A percentile compares a stretch with the other conserved stretches of the same genome.
phyloP scores from a whole-genome alignment of 2,888 invertebrate species.

The Yponomeuta evonymella region DNA sequence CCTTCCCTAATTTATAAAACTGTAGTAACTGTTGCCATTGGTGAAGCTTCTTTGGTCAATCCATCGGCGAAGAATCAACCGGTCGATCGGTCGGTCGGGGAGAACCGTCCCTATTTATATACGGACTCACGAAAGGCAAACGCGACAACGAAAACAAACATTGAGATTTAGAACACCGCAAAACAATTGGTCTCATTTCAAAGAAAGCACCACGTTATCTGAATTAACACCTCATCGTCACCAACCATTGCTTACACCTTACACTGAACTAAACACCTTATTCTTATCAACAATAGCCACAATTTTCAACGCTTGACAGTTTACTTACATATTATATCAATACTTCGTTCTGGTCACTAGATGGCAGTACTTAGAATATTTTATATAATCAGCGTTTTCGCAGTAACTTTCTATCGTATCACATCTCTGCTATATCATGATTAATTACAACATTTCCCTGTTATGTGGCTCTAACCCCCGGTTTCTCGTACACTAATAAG shows the following conservation, averaged over 20 bases:
- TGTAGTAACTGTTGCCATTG: too few relatives aligned
- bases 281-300: neutral
- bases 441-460: too few relatives aligned
- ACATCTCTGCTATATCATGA: too few relatives aligned
- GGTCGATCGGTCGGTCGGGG: neutral
- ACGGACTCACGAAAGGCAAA: neutral
- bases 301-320: neutral
- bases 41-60: too few relatives aligned
- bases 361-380: neutral
- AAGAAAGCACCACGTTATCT: neutral
- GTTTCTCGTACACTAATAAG: too few relatives aligned
- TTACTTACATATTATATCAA: neutral
- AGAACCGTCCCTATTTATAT: neutral
- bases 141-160: conserved; percentile 13
- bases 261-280: neutral
- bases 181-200: conserved; percentile 12
- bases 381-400: too few relatives aligned
- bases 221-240: neutral
- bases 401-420: too few relatives aligned
- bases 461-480: too few relatives aligned
- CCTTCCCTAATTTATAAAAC: too few relatives aligned
- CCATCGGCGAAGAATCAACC: too few relatives aligned
- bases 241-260: neutral
- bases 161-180: conserved; percentile 12
- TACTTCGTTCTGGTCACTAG: neutral